phyloP scores from a whole-genome alignment of 2,113 vertebrate species.

The Mormoops blainvillei region DNA sequence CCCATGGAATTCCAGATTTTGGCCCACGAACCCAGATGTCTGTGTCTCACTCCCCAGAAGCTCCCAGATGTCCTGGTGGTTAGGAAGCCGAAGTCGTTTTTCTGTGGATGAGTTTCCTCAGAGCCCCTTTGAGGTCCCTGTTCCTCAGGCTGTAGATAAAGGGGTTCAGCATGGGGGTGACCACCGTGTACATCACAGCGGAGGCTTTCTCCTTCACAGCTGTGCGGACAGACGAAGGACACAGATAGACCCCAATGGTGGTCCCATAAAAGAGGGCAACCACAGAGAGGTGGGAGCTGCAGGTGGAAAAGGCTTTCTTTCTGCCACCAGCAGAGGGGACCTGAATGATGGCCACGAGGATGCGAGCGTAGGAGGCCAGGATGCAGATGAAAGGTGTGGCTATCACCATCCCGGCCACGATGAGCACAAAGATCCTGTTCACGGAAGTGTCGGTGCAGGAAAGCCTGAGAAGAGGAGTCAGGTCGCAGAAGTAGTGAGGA shows the following conservation, averaged over 20 bases:
- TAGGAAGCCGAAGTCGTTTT: conserved; percentile 19
- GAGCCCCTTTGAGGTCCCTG: conserved; percentile 54
- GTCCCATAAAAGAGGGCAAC: conserved; percentile 64
- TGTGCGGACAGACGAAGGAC: conserved; percentile 39
- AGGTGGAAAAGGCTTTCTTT: conserved; percentile 70
- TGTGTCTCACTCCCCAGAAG: neutral
- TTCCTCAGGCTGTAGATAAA: conserved; percentile 73
- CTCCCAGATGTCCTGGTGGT: neutral
- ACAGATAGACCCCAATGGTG: conserved; percentile 66
- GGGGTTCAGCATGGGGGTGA: conserved; percentile 72
- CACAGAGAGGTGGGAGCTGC: conserved; percentile 69
- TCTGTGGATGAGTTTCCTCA: conserved; percentile 14
- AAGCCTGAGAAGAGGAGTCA: conserved; percentile 55
- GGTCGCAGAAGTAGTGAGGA: conserved; percentile 69
- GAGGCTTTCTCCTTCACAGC: conserved; percentile 60
- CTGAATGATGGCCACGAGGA: conserved; percentile 34
- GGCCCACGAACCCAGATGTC: neutral
- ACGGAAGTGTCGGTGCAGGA: neutral
- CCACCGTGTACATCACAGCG: conserved; percentile 57
- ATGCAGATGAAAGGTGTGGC: conserved; percentile 61
- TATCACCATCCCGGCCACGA: conserved; percentile 50
- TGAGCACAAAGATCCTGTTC: conserved; percentile 57
- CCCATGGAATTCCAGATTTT: neutral
- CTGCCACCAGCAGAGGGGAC: conserved; percentile 43
- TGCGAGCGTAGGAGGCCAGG: conserved; percentile 51